Evolutionary conservation across 2,797 vertebrate genomes (phyloP).

Genomic region (Lepus oiostolus): DNA sequence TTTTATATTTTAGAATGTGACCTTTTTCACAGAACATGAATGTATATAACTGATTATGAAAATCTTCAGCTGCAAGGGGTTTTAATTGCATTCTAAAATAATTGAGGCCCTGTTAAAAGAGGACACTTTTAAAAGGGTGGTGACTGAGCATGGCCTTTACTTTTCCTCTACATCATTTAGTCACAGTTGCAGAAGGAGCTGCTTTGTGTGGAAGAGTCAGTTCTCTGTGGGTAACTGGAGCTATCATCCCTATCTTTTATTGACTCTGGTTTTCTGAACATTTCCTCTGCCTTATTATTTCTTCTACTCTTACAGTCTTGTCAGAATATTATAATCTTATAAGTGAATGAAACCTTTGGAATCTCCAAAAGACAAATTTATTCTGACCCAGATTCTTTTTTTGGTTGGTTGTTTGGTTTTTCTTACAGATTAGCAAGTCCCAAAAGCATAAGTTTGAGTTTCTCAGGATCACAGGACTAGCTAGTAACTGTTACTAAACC

Average conservation of each 20-base stretch:
- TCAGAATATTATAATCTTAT: not conserved
- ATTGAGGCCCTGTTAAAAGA: not conserved
- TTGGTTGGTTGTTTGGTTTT: not conserved
- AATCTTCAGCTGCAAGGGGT: not conserved
- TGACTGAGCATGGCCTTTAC: not conserved
- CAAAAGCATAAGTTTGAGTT: constrained; percentile 17
- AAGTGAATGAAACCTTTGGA: not conserved
- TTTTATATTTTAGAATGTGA: constrained; percentile 12
- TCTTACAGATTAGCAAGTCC: not conserved
- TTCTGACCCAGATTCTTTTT: not conserved
- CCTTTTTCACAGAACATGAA: not conserved
- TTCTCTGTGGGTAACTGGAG: not conserved
- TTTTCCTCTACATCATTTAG: not conserved
- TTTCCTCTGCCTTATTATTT: not conserved
- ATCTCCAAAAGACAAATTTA: not conserved
- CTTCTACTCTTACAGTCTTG: not conserved
- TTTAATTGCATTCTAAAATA: constrained; percentile 24
- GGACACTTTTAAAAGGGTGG: not conserved
- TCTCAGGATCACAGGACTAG: not conserved
- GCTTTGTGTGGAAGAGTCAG: not conserved
- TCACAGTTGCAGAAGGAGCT: not conserved
- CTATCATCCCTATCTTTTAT: not conserved
- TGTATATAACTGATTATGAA: constrained; percentile 6
- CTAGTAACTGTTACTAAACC: constrained; percentile 1
- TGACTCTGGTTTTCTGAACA: constrained; percentile 12